A percentile compares a stretch with the other conserved stretches of the same genome.
These are phyloP conservation scores for Calephelis virginiensis DNA, from an alignment of 1,140 invertebrate species.

Conservation along the genomic window DNA sequence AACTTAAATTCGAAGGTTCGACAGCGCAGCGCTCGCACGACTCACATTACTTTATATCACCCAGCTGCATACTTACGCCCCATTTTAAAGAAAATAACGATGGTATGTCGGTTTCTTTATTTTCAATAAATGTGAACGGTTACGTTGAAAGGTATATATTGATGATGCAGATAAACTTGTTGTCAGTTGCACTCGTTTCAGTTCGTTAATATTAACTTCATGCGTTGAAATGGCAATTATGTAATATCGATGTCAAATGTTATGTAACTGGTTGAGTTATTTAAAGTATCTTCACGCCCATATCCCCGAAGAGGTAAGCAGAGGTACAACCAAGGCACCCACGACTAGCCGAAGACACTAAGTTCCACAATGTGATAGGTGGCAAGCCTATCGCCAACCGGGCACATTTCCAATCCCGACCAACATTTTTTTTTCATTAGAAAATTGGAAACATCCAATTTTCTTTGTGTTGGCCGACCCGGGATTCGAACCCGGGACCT, in stretches of 20 bases:
- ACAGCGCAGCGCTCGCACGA: slow-evolving; percentile 37
- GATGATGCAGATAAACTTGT: slow-evolving; percentile 32
- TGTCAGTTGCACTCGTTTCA: slow-evolving; percentile 3
- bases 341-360: too few relatives aligned
- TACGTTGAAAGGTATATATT: slow-evolving; percentile 30
- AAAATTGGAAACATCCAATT: too few relatives aligned
- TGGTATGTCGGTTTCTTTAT: slow-evolving; percentile 33
- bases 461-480: too few relatives aligned
- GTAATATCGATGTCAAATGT: background rate
- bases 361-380: too few relatives aligned
- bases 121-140: slow-evolving; percentile 37
- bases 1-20: slow-evolving; percentile 55
- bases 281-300: too few relatives aligned
- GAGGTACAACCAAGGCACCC: too few relatives aligned
- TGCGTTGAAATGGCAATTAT: background rate
- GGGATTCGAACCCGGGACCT: too few relatives aligned
- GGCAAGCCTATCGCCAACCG: too few relatives aligned
- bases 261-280: too few relatives aligned
- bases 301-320: too few relatives aligned
- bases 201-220: background rate
- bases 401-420: too few relatives aligned
- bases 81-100: slow-evolving; percentile 47
- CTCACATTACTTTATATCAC: slow-evolving; percentile 55
- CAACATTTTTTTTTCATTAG: too few relatives aligned
- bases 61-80: slow-evolving; percentile 48